These are phyloP conservation scores for Macrotus californicus DNA, from an alignment of 2,113 vertebrate species.

Conservation along the genomic window DNA sequence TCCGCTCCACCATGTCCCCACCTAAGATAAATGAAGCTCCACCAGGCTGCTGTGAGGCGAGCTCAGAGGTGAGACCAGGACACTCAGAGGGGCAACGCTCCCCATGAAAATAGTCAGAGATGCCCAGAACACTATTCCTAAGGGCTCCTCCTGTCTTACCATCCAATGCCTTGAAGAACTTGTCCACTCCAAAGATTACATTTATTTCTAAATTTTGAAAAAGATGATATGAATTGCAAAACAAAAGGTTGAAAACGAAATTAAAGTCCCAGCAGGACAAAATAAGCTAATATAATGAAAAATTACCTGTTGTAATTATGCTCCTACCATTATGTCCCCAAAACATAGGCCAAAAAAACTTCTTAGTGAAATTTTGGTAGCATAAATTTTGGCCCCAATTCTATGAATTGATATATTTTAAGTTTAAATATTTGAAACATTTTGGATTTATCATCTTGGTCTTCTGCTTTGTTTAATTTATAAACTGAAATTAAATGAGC, in stretches of 20 bases:
- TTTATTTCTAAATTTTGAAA: conserved; percentile 4
- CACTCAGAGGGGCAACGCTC: neutral
- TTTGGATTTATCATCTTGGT: conserved; percentile 58
- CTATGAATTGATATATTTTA: conserved; percentile 24
- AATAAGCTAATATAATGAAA: conserved; percentile 22
- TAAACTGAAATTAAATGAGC: conserved; percentile 72
- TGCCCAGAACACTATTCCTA: neutral
- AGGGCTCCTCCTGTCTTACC: neutral
- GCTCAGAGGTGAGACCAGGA: neutral
- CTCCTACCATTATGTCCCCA: neutral
- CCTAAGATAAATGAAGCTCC: conserved; percentile 54
- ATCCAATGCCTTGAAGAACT: neutral
- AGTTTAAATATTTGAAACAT: conserved; percentile 42
- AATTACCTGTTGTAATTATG: neutral
- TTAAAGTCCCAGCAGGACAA: neutral
- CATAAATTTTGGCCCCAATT: neutral
- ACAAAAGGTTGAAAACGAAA: conserved; percentile 25
- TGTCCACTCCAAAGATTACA: neutral
- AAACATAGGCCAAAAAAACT: neutral
- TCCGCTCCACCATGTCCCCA: neutral
- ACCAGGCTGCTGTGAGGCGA: neutral
- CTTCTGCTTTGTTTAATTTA: conserved; percentile 70
- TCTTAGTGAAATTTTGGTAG: conserved; percentile 5
- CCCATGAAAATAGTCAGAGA: neutral
- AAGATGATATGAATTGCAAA: neutral